Base-by-base conservation (phyloP, 1,140 invertebrate species). In the Spodoptera litura region DNA sequence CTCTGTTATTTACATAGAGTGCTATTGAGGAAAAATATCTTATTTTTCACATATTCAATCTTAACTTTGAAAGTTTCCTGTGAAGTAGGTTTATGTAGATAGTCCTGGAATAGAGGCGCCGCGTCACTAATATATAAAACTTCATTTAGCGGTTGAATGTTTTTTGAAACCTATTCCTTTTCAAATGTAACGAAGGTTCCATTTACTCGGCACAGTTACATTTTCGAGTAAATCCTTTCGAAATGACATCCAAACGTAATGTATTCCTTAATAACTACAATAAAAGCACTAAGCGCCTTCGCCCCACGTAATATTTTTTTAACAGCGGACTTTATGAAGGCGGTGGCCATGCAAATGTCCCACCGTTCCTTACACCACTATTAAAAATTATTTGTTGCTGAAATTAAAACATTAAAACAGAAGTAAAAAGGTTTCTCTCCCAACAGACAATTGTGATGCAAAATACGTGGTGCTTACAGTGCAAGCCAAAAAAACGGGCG, bases 371-470 rank as follows among this genome's bases (percentile, higher is more conserved):
- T 87, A 81, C 80, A 85, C 83, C 84, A 85, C 89, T 85, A 88
- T 88, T 84, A 85, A 88, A 85, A 81, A 85, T 89, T 91, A 88
- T 91, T 90, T 90, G 88, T 90, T 86, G 90, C 78, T 82, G 83
- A 89, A 92, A 92, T 92, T 91, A 92, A 92, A 93, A 91, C 88
- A 88, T 84, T 83, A 85, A 88, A 89, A 83, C 80, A 79, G 81
- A 74, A 56, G 81, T 56, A 79, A 56, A 61, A 72, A 75, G 73
- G 61, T 73, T 81, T 83, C 71, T 74, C 66, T 61, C 80, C 62
- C 76, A 80, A 82, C 85, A 88, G 88, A 89, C 89, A 85, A 90
- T 92, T 92, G 90, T 92, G 68, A 92, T 92, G 91, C 88, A 90
- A 92, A 91, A 82, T 83, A 81, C 52, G 71, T 56, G 71, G 51